Evolutionary conservation across 2,113 vertebrate genomes (phyloP), one percentile per base, ranked within the genome.

Genomic region (Corythoichthys intestinalis): DNA sequence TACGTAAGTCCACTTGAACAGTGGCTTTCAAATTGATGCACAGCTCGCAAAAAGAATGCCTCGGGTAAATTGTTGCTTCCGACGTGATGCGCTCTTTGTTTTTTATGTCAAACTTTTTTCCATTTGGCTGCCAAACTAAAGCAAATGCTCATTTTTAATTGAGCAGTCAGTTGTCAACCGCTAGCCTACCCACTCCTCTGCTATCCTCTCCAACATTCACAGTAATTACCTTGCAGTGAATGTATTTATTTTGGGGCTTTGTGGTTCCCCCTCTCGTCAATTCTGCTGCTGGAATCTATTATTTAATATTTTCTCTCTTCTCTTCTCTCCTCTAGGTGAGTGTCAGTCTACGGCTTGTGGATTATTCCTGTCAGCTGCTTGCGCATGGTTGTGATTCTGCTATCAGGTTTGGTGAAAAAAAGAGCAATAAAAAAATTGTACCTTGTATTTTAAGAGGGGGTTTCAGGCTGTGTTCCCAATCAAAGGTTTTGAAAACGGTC

Each of bases 241-340:
- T 85, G 73, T 75, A 58, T 58, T 58, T 58, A 58, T 58, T 58
- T 15, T 28, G 53, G 56, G 57, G 61, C 71, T 84, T 76, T 80
- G 72, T 75, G 78, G 77, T 82, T 81, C 79, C 39, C 49, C 54
- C 53, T 74, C 63, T 69, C 79, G 80, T 84, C 70, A 82, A 80
- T 79, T 70, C 72, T 85, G 72, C 84, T 80, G 72, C 74, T 70
- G 34, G 62, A 77, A 76, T 83, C 62, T 70, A 80, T 78, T 52
- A 80, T 82, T 76, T 76, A 76, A 76, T 66, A n/a, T 74, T 54
- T 41, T 78, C 70, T 66, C 53, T 78, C 66, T 66, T 73, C 1
- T 77, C 70, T 70, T 47, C 28, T 78, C 70, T 84, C 79, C 74
- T 83, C 37, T 59, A 90, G 89, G 89, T 90, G 82, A 89, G 89